A percentile compares a stretch with the other conserved stretches of the same genome.
Evolutionary conservation across 2,113 vertebrate species (phyloP).

Genomic region (Rhinogobius similis): DNA sequence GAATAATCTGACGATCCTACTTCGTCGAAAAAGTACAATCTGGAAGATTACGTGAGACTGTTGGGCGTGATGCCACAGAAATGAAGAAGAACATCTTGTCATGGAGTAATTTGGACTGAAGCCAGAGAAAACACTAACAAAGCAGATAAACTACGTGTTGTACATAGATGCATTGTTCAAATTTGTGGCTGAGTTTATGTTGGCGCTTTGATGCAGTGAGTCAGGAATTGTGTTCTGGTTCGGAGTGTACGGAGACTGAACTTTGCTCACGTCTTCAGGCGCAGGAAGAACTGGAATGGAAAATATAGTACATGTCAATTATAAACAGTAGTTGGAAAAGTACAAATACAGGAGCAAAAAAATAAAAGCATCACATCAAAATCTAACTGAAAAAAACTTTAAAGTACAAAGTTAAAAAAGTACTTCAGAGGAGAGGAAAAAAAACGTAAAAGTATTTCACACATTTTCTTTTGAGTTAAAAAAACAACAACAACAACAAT

Average conservation of each 20-base stretch:
- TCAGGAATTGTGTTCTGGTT: background rate
- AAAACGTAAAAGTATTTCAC: too few relatives aligned
- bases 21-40: background rate
- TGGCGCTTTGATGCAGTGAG: background rate
- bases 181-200: too few relatives aligned
- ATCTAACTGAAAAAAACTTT: too few relatives aligned
- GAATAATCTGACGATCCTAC: conserved; percentile 24
- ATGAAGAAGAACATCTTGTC: background rate
- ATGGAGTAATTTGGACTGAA: background rate
- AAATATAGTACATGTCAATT: background rate
- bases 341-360: too few relatives aligned
- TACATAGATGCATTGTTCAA: background rate
- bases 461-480: too few relatives aligned
- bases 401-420: too few relatives aligned
- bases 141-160: background rate
- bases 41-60: background rate
- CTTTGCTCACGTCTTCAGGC: background rate
- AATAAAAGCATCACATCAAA: too few relatives aligned
- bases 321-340: too few relatives aligned
- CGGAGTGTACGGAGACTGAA: background rate
- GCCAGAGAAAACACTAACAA: background rate
- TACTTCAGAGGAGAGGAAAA: too few relatives aligned
- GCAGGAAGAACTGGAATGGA: background rate
- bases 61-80: background rate
- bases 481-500: too few relatives aligned